Percentiles rank a stretch among this genome's conserved stretches.
Evolutionary conservation across 2,113 vertebrate species (phyloP).

Genomic region (Istiophorus platypterus): DNA sequence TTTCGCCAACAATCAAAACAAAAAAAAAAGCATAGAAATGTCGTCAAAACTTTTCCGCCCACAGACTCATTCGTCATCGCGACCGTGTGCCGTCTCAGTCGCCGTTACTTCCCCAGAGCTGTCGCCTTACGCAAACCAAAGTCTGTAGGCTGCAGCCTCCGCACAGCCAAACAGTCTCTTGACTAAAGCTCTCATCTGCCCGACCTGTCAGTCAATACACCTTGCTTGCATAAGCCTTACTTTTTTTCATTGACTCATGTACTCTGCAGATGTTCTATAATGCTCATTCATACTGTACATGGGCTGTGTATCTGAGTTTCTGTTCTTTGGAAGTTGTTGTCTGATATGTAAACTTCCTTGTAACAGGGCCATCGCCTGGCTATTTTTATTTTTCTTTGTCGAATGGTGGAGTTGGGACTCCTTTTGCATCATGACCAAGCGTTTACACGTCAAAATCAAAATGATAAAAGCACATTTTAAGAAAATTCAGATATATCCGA

Average conservation of each 20-base stretch:
- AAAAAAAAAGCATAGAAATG: background rate
- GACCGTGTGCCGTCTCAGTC: background rate
- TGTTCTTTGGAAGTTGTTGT: background rate
- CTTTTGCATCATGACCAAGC: background rate
- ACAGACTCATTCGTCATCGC: background rate
- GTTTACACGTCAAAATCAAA: background rate
- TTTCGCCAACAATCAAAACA: background rate
- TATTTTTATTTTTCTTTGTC: background rate
- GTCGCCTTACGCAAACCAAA: constrained; percentile 1
- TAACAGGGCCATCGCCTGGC: background rate
- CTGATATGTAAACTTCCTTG: background rate
- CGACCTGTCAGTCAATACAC: constrained; percentile 33
- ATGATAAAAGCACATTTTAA: background rate
- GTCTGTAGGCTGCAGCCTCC: background rate
- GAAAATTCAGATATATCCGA: background rate
- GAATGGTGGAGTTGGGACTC: background rate
- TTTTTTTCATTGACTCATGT: constrained; percentile 4
- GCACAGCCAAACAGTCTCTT: background rate
- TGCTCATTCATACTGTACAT: background rate
- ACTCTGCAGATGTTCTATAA: background rate
- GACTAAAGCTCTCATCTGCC: constrained; percentile 28
- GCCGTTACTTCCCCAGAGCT: constrained; percentile 8
- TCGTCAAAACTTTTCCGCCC: constrained; percentile 7
- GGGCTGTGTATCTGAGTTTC: background rate
- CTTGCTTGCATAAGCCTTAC: constrained; percentile 9